Percentiles rank a stretch among this genome's conserved stretches.
phyloP scores from a whole-genome alignment of 2,113 vertebrate genomes.

The Brachionichthys hirsutus region DNA sequence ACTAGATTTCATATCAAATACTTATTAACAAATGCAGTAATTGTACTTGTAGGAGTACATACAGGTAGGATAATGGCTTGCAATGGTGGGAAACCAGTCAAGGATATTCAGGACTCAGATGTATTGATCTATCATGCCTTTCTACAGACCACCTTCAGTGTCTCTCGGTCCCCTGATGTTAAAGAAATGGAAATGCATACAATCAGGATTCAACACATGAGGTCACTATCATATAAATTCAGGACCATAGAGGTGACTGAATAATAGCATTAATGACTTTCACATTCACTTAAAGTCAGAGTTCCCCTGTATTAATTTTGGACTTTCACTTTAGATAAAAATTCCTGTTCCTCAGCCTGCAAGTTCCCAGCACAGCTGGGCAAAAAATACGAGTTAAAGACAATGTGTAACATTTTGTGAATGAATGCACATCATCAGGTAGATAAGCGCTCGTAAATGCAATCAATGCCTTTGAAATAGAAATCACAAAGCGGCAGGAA shows the following conservation, averaged over 20 bases:
- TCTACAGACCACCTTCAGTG: conserved; percentile 31
- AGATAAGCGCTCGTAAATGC: conserved; percentile 49
- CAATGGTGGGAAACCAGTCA: conserved; percentile 3
- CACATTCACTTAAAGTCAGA: conserved; percentile 72
- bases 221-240: conserved; percentile 71
- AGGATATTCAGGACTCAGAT: conserved; percentile 19
- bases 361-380: conserved; percentile 1
- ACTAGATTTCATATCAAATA: no score
- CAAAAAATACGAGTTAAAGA: conserved; percentile 18
- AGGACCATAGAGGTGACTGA: conserved; percentile 71
- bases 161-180: conserved; percentile 45
- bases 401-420: conserved; percentile 53
- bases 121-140: conserved; percentile 31
- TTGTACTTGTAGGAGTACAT: not conserved
- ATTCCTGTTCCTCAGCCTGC: conserved; percentile 14
- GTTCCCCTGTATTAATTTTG: conserved; percentile 74
- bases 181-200: conserved; percentile 63
- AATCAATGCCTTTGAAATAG: conserved; percentile 64
- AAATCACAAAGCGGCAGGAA: conserved; percentile 40
- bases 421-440: conserved; percentile 55
- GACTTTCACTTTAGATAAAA: conserved; percentile 42
- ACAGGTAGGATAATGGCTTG: conserved; percentile 1
- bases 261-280: conserved; percentile 78
- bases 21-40: no score
- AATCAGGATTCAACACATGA: conserved; percentile 73